Percentiles rank a stretch among this genome's conserved stretches.
These are phyloP conservation scores for Cyprinodon brontotheroides DNA, from an alignment of 2,113 vertebrate species.

Conservation along the genomic window DNA sequence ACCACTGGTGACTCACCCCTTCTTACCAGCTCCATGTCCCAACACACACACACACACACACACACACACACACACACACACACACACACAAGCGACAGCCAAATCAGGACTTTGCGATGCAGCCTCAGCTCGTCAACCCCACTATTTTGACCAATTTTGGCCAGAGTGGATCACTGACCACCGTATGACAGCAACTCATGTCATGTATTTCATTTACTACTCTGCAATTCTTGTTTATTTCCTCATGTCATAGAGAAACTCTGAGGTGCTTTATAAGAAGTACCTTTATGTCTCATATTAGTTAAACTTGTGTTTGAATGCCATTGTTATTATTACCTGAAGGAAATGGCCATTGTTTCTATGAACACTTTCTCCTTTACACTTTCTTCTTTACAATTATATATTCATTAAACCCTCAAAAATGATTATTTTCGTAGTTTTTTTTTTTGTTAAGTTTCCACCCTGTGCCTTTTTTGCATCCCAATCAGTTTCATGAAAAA, in stretches of 20 bases:
- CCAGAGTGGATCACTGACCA: not conserved
- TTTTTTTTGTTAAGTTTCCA: too few relatives aligned
- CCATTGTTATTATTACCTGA: not conserved
- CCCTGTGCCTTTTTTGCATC: too few relatives aligned
- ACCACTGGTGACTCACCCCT: conserved; percentile 48
- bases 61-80: conserved; percentile 1
- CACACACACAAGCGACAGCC: conserved; percentile 33
- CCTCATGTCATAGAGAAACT: not conserved
- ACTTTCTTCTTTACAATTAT: too few relatives aligned
- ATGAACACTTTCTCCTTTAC: not conserved
- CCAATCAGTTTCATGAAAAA: too few relatives aligned
- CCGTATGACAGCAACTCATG: not conserved
- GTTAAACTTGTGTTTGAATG: not conserved
- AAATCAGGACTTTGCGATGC: conserved; percentile 54
- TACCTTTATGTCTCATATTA: not conserved
- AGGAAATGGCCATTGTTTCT: not conserved
- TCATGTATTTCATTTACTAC: not conserved
- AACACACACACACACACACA: not conserved
- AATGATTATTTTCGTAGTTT: too few relatives aligned
- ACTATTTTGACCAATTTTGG: conserved; percentile 20
- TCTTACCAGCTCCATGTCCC: not conserved
- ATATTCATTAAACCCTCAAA: too few relatives aligned
- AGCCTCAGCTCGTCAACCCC: conserved; percentile 17
- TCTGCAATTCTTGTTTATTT: not conserved
- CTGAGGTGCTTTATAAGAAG: not conserved